Evolutionary conservation across 2,888 invertebrate genomes (phyloP).

Genomic region (Conomelus anceps): DNA sequence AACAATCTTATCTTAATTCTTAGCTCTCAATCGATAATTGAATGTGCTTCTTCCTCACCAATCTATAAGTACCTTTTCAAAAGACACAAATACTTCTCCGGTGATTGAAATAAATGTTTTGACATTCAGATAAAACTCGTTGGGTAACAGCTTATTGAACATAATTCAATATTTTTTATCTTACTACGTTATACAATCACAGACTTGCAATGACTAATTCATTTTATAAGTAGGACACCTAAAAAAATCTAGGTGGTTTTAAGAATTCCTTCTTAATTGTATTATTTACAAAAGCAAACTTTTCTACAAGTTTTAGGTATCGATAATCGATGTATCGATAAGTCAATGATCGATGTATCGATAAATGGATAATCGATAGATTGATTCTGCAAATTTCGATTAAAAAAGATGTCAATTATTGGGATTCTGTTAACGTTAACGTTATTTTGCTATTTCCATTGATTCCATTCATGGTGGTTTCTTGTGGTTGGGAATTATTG

Average conservation of each 20-base stretch:
- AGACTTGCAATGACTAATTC: neutral
- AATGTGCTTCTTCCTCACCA: neutral
- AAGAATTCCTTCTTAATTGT: neutral
- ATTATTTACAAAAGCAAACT: neutral
- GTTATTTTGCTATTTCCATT: too few species aligned
- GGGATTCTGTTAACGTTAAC: too few species aligned
- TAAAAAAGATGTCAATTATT: too few species aligned
- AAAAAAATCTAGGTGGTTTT: neutral
- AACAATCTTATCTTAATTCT: neutral
- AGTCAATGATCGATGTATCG: too few species aligned
- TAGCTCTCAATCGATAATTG: neutral
- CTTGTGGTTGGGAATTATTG: neutral
- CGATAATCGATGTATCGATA: too few species aligned
- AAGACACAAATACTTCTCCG: too few species aligned
- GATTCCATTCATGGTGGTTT: neutral
- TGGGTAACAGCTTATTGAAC: neutral
- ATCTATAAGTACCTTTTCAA: neutral
- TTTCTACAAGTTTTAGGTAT: neutral
- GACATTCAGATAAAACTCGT: too few species aligned
- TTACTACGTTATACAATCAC: neutral
- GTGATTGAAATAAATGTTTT: too few species aligned
- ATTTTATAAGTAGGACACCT: neutral
- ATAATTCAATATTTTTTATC: neutral
- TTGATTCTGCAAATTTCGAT: too few species aligned
- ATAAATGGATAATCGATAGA: too few species aligned